Percentiles rank a stretch among this genome's conserved stretches.
These are phyloP conservation scores for Diadema setosum DNA, from an alignment of 35 echinoderm and acorn worm species.

Conservation along the genomic window DNA sequence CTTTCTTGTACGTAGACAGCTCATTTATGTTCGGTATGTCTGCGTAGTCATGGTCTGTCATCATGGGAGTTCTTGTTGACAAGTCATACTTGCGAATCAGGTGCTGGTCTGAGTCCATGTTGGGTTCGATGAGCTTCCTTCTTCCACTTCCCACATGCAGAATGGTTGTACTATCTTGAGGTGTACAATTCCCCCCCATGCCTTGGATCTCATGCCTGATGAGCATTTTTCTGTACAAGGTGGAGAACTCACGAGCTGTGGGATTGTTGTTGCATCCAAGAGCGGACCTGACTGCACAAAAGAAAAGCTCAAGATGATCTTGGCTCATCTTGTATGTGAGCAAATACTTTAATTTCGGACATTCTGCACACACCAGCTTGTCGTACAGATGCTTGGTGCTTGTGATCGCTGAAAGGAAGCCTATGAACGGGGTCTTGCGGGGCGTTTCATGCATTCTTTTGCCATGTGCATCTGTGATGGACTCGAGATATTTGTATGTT, in stretches of 20 bases:
- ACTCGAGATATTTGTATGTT: background rate
- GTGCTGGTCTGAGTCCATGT: background rate
- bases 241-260: slow-evolving; percentile 34
- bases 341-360: slow-evolving; percentile 32
- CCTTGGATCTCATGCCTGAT: slow-evolving; percentile 22
- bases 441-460: background rate
- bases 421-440: slow-evolving; percentile 37
- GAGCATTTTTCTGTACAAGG: slow-evolving; percentile 14
- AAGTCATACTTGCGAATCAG: slow-evolving; percentile 33
- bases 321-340: slow-evolving; percentile 61
- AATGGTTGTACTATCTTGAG: background rate
- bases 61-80: background rate
- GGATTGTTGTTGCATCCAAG: slow-evolving; percentile 54
- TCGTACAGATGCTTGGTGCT: slow-evolving; percentile 35
- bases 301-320: slow-evolving; percentile 63
- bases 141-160: background rate
- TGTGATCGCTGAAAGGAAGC: slow-evolving; percentile 35
- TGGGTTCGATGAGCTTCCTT: background rate
- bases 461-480: background rate
- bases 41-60: slow-evolving; percentile 50
- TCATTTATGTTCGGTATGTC: slow-evolving; percentile 10
- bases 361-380: background rate
- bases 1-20: background rate
- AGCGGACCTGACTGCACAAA: slow-evolving; percentile 35
- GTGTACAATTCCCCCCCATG: background rate